Evolutionary conservation across 2,888 invertebrate genomes (phyloP), one percentile per base, ranked within the genome.

Genomic region (Anodontia alba): DNA sequence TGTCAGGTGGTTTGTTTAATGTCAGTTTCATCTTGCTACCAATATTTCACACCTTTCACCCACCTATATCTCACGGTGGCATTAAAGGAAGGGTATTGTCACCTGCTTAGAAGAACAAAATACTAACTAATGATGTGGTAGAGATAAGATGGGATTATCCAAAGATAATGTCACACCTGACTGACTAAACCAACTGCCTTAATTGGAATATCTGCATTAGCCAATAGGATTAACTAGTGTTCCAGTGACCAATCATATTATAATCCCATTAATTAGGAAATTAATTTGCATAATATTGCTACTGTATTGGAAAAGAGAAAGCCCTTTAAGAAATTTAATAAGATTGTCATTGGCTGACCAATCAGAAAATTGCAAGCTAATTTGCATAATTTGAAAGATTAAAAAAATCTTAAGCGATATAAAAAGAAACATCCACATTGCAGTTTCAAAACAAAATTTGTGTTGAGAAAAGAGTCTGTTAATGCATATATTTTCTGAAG

Each of bases 1-100:
- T 62, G 62, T 12, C 62, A 62, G 31, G 31, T 62, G 33, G 20
- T 3, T 62, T 76, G 76, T 76, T 42, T 76, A 76, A 62, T 76
- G 76, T 76, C 76, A 70, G 26, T 31, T 26, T 76, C 43, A 62
- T 62, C 70, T 62, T 54, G 10, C 17, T 31, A 33, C 62, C 33
- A 62, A 62, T 33, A 62, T 33, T 62, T 62, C 33, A 31, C 62
- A 12, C n/a, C 2, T 31, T 62, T 33, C 33, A 62, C 33, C 12
- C 29, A 12, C 29, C 29, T 26, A 26, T 54, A 54, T 54, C 29
- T 23, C 12, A 62, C 62, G 33, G 62, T 62, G 62, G 62, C 62
- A 62, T 62, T 38, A n/a, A 62, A 62, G 62, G 62, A 33, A 62
- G 62, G 62, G 62, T 62, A 62, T 62, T 62, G 62, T 62, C 62